Evolutionary conservation across 2,888 invertebrate species (phyloP).

Genomic region (Ashinkailepas kermadecensis): DNA sequence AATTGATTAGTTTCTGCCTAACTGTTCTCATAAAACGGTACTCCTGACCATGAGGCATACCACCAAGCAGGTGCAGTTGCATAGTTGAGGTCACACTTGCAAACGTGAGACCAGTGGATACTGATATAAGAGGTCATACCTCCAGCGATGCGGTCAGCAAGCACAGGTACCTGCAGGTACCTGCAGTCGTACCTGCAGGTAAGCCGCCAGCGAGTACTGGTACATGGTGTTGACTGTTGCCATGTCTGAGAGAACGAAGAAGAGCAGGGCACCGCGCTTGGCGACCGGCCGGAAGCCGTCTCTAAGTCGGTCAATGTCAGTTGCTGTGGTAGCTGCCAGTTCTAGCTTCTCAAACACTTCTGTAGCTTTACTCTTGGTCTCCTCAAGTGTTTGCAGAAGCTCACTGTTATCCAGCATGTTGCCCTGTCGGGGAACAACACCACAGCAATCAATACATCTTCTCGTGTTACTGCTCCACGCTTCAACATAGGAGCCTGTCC

Average conservation of each 20-base stretch:
- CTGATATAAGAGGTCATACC: too few species aligned
- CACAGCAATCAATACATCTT: too few species aligned
- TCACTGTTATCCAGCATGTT: slow-evolving; percentile 90
- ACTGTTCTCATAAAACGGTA: too few species aligned
- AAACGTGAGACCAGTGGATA: too few species aligned
- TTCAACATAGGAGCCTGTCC: too few species aligned
- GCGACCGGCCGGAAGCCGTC: slow-evolving; percentile 81
- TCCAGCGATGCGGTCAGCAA: too few species aligned
- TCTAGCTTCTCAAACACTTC: slow-evolving; percentile 71
- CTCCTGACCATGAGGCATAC: too few species aligned
- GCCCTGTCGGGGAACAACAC: slow-evolving; percentile 44
- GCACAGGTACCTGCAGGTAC: too few species aligned
- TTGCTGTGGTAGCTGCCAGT: slow-evolving; percentile 64
- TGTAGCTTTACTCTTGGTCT: slow-evolving; percentile 75
- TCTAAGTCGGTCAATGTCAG: slow-evolving; percentile 71
- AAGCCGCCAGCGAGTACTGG: slow-evolving; percentile 79
- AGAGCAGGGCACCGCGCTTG: slow-evolving; percentile 76
- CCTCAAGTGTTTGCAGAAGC: slow-evolving; percentile 73
- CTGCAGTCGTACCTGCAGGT: slow-evolving; percentile 54
- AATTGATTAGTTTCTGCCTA: too few species aligned
- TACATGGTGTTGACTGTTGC: slow-evolving; percentile 83
- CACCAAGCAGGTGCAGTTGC: too few species aligned
- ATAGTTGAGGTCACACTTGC: too few species aligned
- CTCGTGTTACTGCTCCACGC: too few species aligned
- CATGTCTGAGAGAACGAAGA: slow-evolving; percentile 86